Percentiles rank a stretch among this genome's conserved stretches.
Evolutionary conservation across 2,888 invertebrate species (phyloP).

Genomic region (Tipula vernalis): DNA sequence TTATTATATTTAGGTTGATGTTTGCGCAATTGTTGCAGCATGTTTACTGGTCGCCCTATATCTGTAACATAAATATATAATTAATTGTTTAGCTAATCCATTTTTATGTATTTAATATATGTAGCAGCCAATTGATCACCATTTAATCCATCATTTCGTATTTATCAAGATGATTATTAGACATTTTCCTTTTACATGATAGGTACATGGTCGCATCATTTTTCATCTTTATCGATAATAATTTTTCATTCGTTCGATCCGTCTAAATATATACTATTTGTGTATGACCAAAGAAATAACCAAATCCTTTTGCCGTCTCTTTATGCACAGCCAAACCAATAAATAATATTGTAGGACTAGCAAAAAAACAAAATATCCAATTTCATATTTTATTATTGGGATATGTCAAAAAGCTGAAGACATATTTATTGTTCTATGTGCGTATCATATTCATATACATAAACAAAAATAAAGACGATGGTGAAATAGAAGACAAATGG

Average conservation of each 20-base stretch:
- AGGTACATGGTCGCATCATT: not conserved
- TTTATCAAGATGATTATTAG: not conserved
- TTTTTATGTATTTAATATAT: not conserved
- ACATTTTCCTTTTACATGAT: not conserved
- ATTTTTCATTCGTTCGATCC: not conserved
- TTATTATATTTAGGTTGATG: not conserved
- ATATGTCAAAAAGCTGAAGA: not conserved
- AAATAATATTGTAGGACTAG: conserved; percentile 4
- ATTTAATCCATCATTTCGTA: not conserved
- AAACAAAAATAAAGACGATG: not conserved
- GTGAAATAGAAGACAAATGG: not conserved
- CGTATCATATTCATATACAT: not conserved
- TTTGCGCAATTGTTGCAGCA: not conserved
- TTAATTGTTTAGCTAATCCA: not conserved
- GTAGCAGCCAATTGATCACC: not conserved
- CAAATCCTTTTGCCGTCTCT: not conserved
- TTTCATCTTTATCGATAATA: not conserved
- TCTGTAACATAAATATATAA: not conserved
- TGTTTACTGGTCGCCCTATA: not conserved
- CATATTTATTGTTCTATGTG: not conserved
- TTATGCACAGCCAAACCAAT: not conserved
- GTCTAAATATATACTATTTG: not conserved
- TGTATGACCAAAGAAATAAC: not conserved
- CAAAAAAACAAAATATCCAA: not conserved
- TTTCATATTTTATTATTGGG: not conserved